Percentiles rank a stretch among this genome's conserved stretches.
Conservation (phyloP, 1,140 invertebrate genomes). For the Pogonognathellus flavescens region DNA sequence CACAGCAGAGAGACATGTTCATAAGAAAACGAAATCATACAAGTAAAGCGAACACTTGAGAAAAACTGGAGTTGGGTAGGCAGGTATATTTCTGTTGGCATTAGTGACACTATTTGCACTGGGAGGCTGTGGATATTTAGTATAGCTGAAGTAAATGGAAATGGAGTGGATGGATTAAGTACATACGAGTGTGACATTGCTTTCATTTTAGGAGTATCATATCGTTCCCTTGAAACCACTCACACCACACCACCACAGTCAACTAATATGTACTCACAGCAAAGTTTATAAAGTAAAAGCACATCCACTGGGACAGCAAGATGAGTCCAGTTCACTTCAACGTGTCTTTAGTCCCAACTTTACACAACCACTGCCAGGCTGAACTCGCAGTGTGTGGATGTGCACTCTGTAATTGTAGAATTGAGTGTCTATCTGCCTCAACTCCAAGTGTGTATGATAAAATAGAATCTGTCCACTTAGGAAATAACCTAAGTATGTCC, state of each 20-base stretch:
- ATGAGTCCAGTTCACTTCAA: not conserved
- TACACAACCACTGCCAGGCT: too few species aligned
- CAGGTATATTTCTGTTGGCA: too few species aligned
- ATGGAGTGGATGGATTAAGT: not conserved
- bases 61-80: too few species aligned
- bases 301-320: not conserved
- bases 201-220: not conserved
- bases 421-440: not conserved
- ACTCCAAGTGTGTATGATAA: not conserved
- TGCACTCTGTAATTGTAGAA: too few species aligned
- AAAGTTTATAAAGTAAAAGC: not conserved
- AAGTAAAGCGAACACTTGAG: too few species aligned
- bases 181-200: not conserved
- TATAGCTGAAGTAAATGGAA: conserved; percentile 4
- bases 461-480: conserved; percentile 40
- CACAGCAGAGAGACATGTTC: too few species aligned
- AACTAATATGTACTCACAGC: not conserved
- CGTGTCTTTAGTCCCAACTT: too few species aligned
- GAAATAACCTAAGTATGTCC: conserved; percentile 35
- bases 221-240: not conserved
- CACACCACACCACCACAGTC: not conserved
- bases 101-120: too few species aligned
- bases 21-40: too few species aligned
- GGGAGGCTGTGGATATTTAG: conserved; percentile 15
- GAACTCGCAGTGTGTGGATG: too few species aligned